Evolutionary conservation across 2,797 vertebrate species (phyloP).

Genomic region (Paramormyrops hopkinsi): DNA sequence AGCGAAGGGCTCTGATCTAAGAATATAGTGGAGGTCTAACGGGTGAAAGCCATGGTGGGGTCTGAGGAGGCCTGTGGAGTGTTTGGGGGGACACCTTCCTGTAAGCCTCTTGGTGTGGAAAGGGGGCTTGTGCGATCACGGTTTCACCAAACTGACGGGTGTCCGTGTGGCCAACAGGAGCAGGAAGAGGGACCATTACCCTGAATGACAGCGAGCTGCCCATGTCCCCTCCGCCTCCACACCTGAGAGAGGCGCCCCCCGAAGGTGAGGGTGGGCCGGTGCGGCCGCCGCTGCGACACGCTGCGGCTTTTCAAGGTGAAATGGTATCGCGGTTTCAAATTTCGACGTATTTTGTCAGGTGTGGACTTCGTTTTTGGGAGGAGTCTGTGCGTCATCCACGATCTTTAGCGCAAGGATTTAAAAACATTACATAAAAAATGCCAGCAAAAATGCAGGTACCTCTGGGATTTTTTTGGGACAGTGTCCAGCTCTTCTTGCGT

Average conservation of each 20-base stretch:
- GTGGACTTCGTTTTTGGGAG: conserved; percentile 53
- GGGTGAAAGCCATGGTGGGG: background rate
- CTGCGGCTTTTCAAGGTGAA: conserved; percentile 73
- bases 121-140: background rate
- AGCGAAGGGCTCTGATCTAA: background rate
- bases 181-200: conserved; percentile 43
- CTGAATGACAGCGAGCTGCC: conserved; percentile 32
- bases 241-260: conserved; percentile 44
- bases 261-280: conserved; percentile 63
- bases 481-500: background rate
- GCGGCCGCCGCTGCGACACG: conserved; percentile 60
- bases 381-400: conserved; percentile 37
- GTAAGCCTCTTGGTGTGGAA: background rate
- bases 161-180: conserved; percentile 34
- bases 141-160: conserved; percentile 10
- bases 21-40: background rate
- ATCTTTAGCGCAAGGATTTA: conserved; percentile 61
- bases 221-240: conserved; percentile 20
- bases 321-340: conserved; percentile 68
- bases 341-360: conserved; percentile 45
- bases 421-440: conserved; percentile 21
- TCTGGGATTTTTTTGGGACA: conserved; percentile 32
- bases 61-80: background rate
- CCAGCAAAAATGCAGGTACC: conserved; percentile 58
- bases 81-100: background rate